Evolutionary conservation across 2,888 invertebrate genomes (phyloP).

Genomic region (Hirtodrosophila cameraria): DNA sequence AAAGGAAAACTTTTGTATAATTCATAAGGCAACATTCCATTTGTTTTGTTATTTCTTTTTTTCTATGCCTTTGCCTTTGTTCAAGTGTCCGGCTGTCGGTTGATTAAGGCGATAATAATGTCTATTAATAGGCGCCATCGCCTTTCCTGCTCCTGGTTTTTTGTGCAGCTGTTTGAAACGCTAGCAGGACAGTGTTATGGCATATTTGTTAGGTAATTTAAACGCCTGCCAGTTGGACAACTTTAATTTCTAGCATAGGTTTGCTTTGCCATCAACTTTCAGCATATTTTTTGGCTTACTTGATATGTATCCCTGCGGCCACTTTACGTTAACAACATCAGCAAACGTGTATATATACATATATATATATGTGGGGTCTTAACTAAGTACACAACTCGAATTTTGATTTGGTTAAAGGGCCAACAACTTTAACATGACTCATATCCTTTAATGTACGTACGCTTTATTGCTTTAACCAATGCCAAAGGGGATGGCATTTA

Average conservation of each 20-base stretch:
- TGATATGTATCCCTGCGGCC: slow-evolving; percentile 65
- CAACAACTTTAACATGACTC: slow-evolving; percentile 12
- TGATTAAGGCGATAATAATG: slow-evolving; percentile 65
- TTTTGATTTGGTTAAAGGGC: slow-evolving; percentile 7
- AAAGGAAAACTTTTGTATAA: slow-evolving; percentile 52
- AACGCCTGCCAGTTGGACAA: slow-evolving; percentile 12
- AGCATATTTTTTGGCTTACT: slow-evolving; percentile 21
- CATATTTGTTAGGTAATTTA: slow-evolving; percentile 42
- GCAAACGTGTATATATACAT: slow-evolving; percentile 26
- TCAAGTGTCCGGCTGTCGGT: slow-evolving; percentile 14
- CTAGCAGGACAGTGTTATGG: not conserved
- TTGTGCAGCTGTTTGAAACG: not conserved
- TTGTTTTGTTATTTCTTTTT: slow-evolving; percentile 17
- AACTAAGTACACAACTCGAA: not conserved
- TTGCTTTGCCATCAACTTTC: slow-evolving; percentile 41
- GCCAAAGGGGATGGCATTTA: slow-evolving; percentile 6
- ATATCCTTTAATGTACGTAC: slow-evolving; percentile 32
- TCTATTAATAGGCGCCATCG: slow-evolving; percentile 55
- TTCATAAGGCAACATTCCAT: slow-evolving; percentile 60
- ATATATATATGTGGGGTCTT: too few relatives aligned
- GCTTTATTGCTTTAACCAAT: not conserved
- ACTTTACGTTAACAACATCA: slow-evolving; percentile 61
- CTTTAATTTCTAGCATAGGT: slow-evolving; percentile 28
- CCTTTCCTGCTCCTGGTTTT: not conserved
- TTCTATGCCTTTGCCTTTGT: slow-evolving; percentile 1